Conservation (phyloP, 2,888 invertebrate genomes). For the Leptinotarsa rubiginosa region DNA sequence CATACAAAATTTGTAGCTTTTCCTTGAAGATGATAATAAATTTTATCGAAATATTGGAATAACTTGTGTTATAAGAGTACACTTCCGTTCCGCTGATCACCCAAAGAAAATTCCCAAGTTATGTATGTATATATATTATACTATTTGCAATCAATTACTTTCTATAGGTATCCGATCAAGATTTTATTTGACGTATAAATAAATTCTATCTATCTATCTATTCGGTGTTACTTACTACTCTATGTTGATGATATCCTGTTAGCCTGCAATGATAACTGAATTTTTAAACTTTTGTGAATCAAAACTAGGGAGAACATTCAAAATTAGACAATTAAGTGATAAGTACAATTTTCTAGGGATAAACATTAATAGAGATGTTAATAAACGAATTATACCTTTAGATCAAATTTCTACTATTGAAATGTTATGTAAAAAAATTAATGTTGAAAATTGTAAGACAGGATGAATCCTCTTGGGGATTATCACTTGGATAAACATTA, state of each 20-base stretch:
- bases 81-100: too few species aligned
- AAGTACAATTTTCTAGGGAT: conserved; percentile 32
- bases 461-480: too few species aligned
- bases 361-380: conserved; percentile 26
- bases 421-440: conserved; percentile 30
- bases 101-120: too few species aligned
- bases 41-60: too few species aligned
- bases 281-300: conserved; percentile 29
- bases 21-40: too few species aligned
- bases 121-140: too few species aligned
- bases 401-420: conserved; percentile 34
- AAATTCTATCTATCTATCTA: too few species aligned
- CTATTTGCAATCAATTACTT: too few species aligned
- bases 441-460: conserved; percentile 30
- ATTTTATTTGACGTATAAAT: too few species aligned
- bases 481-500: conserved; percentile 31
- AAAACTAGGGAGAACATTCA: conserved; percentile 31
- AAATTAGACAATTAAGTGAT: conserved; percentile 30
- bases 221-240: conserved; percentile 32
- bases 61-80: too few species aligned
- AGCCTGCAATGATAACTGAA: conserved; percentile 26
- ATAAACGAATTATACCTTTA: conserved; percentile 31
- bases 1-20: too few species aligned
- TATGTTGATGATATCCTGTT: conserved; percentile 36
- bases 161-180: too few species aligned